Evolutionary conservation across 37 sponge, comb jelly and placozoan genomes (phyloP), one percentile per base, ranked within the genome.

Genomic region (Mnemiopsis leidyi): DNA sequence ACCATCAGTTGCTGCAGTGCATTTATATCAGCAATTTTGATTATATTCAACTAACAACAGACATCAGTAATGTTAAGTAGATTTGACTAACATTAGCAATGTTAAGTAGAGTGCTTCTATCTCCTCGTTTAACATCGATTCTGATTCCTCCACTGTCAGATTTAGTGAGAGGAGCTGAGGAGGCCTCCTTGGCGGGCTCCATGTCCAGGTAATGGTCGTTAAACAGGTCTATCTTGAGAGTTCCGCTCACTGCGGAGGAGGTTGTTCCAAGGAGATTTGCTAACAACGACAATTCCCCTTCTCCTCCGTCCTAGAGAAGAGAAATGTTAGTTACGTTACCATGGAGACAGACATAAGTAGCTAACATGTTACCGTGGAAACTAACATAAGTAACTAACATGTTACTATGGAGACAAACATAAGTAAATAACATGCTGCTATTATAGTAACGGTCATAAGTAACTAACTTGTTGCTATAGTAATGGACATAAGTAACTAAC

Each of bases 101-200:
- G 90, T 85, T 85, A 26, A 85, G 90, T 7, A 85, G 90, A 0
- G 90, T 85, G 61, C 36, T 33, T 1, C 28, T 20, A 33, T 85
- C 28, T 1, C 36, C 25, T 7, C 90, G 23, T 61, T 33, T 85
- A 39, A 85, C 90, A 85, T 85, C 90, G 5, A 85, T 40, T 61
- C 36, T 85, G 0, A 85, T 85, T 39, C 90, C 33, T 5, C 90
- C 90, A 85, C 61, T 85, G 16, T 85, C 36, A 36, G 90, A 36
- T 21, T 33, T 38, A 34, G 79, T 77, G 16, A 85, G 61, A n/a
- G 90, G 90, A 3, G 90, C 90, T 25, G 90, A 35, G 21, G 61
- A 13, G 7, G 90, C 90, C 3, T 85, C 90, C 48, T 85, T 85
- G 25, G 90, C 90, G 1, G 40, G 61, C 48, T 85, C 90, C 90